Percentiles rank a stretch among this genome's conserved stretches.
Conservation (phyloP, 2,888 invertebrate species). For the Morpho achilles region DNA sequence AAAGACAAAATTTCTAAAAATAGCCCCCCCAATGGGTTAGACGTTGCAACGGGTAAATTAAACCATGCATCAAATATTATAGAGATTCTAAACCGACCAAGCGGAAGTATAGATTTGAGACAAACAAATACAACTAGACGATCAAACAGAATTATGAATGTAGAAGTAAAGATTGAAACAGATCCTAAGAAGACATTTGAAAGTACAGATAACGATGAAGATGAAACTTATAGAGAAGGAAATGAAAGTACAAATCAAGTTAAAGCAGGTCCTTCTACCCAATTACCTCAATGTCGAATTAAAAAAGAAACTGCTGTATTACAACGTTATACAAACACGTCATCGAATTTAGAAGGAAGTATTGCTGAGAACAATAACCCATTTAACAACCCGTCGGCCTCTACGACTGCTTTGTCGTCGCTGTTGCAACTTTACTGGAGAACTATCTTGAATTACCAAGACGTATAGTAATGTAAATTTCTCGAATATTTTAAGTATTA, state of each 20-base stretch:
- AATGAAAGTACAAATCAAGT: background rate
- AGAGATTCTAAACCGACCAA: conserved; percentile 7
- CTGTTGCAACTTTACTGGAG: conserved; percentile 9
- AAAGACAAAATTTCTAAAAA: background rate
- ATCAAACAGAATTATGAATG: no score
- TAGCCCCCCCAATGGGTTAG: background rate
- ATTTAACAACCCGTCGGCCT: background rate
- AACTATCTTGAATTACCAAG: conserved; percentile 1
- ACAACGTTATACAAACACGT: background rate
- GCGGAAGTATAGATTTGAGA: background rate
- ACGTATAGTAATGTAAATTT: background rate
- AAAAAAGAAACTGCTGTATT: background rate
- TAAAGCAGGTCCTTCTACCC: background rate
- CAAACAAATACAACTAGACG: background rate
- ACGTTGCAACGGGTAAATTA: background rate
- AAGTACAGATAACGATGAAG: background rate
- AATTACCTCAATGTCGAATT: background rate
- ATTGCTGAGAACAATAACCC: background rate
- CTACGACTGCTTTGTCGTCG: background rate
- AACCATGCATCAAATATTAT: conserved; percentile 5
- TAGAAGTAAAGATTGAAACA: conserved; percentile 4
- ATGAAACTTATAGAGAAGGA: background rate
- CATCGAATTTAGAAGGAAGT: background rate
- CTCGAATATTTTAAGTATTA: background rate
- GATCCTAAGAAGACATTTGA: background rate